phyloP scores from a whole-genome alignment of 2,888 invertebrate genomes.

The Pristionchus entomophagus region DNA sequence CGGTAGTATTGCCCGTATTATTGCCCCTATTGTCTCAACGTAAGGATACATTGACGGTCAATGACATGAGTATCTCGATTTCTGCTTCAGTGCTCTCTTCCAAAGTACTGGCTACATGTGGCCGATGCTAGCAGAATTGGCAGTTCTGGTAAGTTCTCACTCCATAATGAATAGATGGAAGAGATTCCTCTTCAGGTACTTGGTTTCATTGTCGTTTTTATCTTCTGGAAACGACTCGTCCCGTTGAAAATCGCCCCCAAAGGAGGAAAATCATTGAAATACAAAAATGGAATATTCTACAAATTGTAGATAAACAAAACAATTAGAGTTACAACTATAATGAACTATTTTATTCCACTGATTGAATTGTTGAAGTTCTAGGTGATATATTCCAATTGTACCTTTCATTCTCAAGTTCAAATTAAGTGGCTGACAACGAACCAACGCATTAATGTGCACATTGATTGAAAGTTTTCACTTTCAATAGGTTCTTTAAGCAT shows the following conservation, averaged over 20 bases:
- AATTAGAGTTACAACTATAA: not conserved
- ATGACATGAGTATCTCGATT: not conserved
- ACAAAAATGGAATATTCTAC: conserved; percentile 41
- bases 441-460: too few species aligned
- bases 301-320: not conserved
- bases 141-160: conserved; percentile 2
- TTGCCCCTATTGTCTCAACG: conserved; percentile 40
- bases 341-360: not conserved
- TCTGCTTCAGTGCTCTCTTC: conserved; percentile 39
- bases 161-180: not conserved
- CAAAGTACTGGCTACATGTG: conserved; percentile 37
- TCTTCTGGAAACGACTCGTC: conserved; percentile 39
- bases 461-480: too few species aligned
- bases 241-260: conserved; percentile 9
- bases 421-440: not conserved
- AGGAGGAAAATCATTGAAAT: conserved; percentile 20
- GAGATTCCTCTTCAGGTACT: not conserved
- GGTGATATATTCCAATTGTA: not conserved
- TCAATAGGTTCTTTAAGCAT: not conserved
- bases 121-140: conserved; percentile 31
- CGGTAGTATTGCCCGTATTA: conserved; percentile 39
- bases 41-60: not conserved
- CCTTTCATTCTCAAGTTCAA: not conserved
- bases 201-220: not conserved
- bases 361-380: not conserved